These are phyloP conservation scores for Aldrovandia affinis DNA, from an alignment of 2,797 vertebrate genomes.

Conservation along the genomic window DNA sequence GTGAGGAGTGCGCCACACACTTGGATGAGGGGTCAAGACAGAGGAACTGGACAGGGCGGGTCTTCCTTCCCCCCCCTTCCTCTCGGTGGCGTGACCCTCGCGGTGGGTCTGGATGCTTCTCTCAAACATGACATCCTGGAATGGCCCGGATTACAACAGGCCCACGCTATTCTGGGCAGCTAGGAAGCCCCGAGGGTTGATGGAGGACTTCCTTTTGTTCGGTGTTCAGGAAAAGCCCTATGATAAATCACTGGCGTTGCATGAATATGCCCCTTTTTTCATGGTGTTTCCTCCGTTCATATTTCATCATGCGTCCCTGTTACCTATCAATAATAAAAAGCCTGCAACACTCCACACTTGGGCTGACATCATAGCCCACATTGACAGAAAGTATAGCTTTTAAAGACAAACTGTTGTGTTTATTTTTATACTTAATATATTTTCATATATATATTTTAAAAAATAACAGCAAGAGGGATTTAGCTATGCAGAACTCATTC, in stretches of 20 bases:
- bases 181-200: conserved; percentile 35
- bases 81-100: neutral
- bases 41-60: conserved; percentile 22
- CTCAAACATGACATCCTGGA: conserved; percentile 17
- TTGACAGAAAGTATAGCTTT: neutral
- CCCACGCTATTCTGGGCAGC: conserved; percentile 12
- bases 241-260: neutral
- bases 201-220: conserved; percentile 34
- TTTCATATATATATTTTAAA: neutral
- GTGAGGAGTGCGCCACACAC: neutral
- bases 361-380: neutral
- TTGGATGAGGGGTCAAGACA: neutral
- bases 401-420: neutral
- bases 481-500: neutral
- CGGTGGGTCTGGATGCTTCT: neutral
- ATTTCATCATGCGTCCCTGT: neutral
- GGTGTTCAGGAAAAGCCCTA: conserved; percentile 27
- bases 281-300: neutral
- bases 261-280: neutral
- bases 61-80: neutral
- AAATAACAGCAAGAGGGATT: neutral
- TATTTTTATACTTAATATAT: neutral
- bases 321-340: neutral
- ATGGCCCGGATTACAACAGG: neutral
- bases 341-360: neutral